phyloP scores from a whole-genome alignment of 2,113 vertebrate species.

The Alaudala cheleensis region DNA sequence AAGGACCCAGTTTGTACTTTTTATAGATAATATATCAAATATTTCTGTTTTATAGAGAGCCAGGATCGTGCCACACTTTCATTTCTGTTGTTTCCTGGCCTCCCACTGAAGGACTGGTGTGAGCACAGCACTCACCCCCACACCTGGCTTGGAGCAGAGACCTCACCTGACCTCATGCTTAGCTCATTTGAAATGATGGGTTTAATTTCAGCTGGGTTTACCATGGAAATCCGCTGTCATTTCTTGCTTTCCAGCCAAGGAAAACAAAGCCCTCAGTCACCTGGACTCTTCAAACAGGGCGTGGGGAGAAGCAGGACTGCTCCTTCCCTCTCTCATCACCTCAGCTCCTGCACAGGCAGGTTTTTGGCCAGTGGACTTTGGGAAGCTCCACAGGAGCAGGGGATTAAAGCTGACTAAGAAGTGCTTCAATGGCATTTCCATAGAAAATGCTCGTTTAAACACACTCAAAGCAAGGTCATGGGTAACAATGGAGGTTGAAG shows the following conservation, averaged over 20 bases:
- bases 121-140: neutral
- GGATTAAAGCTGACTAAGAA: neutral
- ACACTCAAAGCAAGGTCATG: neutral
- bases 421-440: neutral
- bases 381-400: neutral
- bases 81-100: neutral
- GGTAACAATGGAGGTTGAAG: neutral
- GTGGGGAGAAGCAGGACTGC: neutral
- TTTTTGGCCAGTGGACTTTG: neutral
- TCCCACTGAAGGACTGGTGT: neutral
- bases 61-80: neutral
- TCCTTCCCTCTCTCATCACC: neutral
- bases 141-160: neutral
- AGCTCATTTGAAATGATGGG: neutral
- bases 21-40: neutral
- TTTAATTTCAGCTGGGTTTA: neutral
- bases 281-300: neutral
- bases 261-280: neutral
- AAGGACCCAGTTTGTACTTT: neutral
- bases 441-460: neutral
- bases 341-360: neutral
- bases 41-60: neutral
- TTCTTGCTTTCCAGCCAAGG: neutral
- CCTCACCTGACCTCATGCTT: neutral
- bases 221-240: neutral